phyloP scores from a whole-genome alignment of 2,113 vertebrate genomes.

The Ctenomys sociabilis region DNA sequence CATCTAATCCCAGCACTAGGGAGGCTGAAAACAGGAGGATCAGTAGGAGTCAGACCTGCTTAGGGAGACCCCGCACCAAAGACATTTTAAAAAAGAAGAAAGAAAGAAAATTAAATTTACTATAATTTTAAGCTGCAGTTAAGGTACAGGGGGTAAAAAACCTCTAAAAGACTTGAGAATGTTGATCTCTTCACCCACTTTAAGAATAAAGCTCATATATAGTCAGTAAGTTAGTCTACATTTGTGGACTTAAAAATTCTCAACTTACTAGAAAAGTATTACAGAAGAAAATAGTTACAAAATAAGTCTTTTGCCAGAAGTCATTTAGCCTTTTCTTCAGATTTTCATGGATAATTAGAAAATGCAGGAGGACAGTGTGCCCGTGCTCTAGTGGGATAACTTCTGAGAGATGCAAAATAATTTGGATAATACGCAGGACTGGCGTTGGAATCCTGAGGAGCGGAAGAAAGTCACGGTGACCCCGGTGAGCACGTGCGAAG shows the following conservation, averaged over 20 bases:
- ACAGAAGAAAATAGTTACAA: neutral
- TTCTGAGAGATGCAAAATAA: neutral
- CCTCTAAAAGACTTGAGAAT: neutral
- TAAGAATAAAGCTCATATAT: neutral
- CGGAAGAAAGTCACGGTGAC: neutral
- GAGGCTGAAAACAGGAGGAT: too few relatives aligned
- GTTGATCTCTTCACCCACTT: neutral
- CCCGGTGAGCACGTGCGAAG: neutral
- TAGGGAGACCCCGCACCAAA: too few relatives aligned
- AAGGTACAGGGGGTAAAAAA: neutral
- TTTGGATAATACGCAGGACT: neutral
- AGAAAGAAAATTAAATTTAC: too few relatives aligned
- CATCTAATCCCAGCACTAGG: too few relatives aligned
- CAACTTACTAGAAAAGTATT: neutral
- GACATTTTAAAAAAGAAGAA: too few relatives aligned
- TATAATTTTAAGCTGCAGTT: neutral
- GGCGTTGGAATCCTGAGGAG: neutral
- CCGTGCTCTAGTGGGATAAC: neutral
- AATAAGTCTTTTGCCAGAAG: slow-evolving; percentile 13
- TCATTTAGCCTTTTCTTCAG: neutral
- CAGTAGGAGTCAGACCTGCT: too few relatives aligned
- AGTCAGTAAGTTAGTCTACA: neutral
- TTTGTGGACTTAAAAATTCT: slow-evolving; percentile 22
- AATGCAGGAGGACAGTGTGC: neutral
- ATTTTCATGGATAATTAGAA: slow-evolving; percentile 48